Percentiles rank a stretch among this genome's conserved stretches.
Evolutionary conservation across 2,888 invertebrate species (phyloP).

Genomic region (Rapana venosa): DNA sequence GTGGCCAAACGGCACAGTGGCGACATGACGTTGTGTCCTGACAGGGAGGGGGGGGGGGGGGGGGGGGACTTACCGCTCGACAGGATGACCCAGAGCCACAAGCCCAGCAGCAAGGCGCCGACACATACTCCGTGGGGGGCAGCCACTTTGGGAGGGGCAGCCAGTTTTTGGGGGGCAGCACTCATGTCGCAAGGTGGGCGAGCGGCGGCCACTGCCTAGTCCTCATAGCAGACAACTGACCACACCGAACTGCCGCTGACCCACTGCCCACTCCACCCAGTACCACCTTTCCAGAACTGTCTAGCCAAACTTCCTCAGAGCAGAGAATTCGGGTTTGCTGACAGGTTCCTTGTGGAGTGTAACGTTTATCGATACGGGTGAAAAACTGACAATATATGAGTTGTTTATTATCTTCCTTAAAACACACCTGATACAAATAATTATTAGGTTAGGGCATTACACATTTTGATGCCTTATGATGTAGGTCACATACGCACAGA

Average conservation of each 20-base stretch:
- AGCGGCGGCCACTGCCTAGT: not conserved
- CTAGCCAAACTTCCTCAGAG: too few species aligned
- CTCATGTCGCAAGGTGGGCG: conserved; percentile 31
- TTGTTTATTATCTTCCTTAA: too few species aligned
- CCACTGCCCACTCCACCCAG: not conserved
- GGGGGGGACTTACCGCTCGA: conserved; percentile 41
- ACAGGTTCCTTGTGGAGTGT: too few species aligned
- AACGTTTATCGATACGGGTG: too few species aligned
- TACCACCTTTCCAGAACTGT: too few species aligned
- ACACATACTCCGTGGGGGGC: conserved; percentile 34
- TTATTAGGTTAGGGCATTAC: too few species aligned
- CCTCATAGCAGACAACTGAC: conserved; percentile 21
- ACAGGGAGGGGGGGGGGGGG: not conserved
- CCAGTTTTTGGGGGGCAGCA: not conserved
- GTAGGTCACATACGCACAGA: too few species aligned
- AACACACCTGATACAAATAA: too few species aligned
- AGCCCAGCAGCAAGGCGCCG: conserved; percentile 45
- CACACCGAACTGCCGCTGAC: too few species aligned
- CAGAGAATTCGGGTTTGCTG: too few species aligned
- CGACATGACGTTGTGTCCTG: not conserved
- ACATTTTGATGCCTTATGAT: too few species aligned
- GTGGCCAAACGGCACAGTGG: not conserved
- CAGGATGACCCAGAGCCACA: conserved; percentile 46
- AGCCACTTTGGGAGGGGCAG: not conserved
- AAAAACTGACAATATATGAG: too few species aligned